These are phyloP conservation scores for Apamea crenata DNA, from an alignment of 2,888 invertebrate species.

Conservation along the genomic window DNA sequence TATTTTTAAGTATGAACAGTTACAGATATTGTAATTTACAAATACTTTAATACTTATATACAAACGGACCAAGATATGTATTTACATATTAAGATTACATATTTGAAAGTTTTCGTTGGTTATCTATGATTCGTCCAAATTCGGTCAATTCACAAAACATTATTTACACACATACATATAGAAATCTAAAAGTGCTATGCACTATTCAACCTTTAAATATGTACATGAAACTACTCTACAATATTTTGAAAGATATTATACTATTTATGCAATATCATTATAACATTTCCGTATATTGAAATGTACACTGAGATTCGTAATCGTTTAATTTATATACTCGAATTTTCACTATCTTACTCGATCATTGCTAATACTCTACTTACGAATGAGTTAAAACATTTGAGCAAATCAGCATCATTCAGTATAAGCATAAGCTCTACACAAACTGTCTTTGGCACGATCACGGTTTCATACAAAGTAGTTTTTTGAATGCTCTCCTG, in stretches of 20 bases:
- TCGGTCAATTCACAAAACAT: slow-evolving; percentile 71
- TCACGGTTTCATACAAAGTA: slow-evolving; percentile 88
- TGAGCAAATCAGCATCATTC: slow-evolving; percentile 85
- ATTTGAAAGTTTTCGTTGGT: slow-evolving; percentile 77
- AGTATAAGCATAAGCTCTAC: slow-evolving; percentile 73
- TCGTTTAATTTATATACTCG: slow-evolving; percentile 37
- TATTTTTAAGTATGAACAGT: slow-evolving; percentile 60
- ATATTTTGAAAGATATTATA: slow-evolving; percentile 56
- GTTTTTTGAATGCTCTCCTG: slow-evolving; percentile 96
- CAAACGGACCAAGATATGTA: slow-evolving; percentile 83
- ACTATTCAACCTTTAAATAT: slow-evolving; percentile 76
- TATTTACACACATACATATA: slow-evolving; percentile 74
- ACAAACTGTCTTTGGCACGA: slow-evolving; percentile 79
- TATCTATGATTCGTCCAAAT: slow-evolving; percentile 75
- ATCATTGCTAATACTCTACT: slow-evolving; percentile 62
- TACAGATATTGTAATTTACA: slow-evolving; percentile 69
- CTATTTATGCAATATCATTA: slow-evolving; percentile 51
- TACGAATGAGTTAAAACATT: slow-evolving; percentile 77
- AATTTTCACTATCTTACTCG: slow-evolving; percentile 41
- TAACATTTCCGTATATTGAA: slow-evolving; percentile 51
- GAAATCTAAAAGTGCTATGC: slow-evolving; percentile 80
- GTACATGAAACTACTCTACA: slow-evolving; percentile 67
- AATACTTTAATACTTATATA: slow-evolving; percentile 73
- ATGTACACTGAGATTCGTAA: slow-evolving; percentile 62
- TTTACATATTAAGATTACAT: slow-evolving; percentile 74